Conservation (phyloP, 2,888 invertebrate genomes). For the Leucania comma region DNA sequence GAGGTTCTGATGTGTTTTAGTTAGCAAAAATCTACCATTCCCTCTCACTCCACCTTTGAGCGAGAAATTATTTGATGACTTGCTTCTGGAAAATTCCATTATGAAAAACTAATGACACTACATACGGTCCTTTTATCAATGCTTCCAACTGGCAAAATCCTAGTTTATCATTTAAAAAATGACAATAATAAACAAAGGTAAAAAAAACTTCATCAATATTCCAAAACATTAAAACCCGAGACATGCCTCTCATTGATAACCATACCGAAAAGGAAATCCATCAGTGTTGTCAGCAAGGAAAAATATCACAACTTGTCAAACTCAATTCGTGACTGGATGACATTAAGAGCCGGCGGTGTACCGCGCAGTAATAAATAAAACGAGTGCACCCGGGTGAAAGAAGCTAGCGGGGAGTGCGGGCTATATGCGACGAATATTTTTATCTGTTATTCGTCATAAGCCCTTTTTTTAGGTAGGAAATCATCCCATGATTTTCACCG, state of each 20-base stretch:
- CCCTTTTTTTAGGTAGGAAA: no score
- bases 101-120: no score
- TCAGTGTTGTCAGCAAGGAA: slow-evolving; percentile 48
- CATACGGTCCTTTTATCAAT: no score
- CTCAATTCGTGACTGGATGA: slow-evolving; percentile 58
- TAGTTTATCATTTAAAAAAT: neutral
- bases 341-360: slow-evolving; percentile 51
- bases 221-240: slow-evolving; percentile 23
- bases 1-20: no score
- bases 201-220: slow-evolving; percentile 16
- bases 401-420: slow-evolving; percentile 37
- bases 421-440: slow-evolving; percentile 30
- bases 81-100: no score
- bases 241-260: slow-evolving; percentile 49
- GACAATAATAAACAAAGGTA: slow-evolving; percentile 1
- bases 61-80: no score
- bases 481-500: no score
- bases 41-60: no score
- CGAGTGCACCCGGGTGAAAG: slow-evolving; percentile 46
- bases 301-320: slow-evolving; percentile 56
- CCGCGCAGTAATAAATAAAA: slow-evolving; percentile 55
- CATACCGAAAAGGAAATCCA: slow-evolving; percentile 49
- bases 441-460: no score
- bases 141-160: no score
- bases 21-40: no score